phyloP scores from a whole-genome alignment of 2,888 invertebrate species.

The Polyploca ridens region DNA sequence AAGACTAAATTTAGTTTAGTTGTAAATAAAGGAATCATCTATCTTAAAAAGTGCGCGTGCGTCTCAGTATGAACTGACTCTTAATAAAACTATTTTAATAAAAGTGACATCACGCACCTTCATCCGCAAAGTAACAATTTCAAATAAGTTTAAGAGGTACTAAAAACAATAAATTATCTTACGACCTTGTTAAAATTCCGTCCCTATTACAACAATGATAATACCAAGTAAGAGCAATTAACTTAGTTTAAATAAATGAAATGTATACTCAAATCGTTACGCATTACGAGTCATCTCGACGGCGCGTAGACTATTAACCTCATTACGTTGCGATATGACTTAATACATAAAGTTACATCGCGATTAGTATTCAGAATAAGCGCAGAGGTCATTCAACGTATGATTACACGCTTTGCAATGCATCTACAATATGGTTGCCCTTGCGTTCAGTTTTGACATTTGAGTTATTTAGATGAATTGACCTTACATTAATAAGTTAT shows the following conservation, averaged over 20 bases:
- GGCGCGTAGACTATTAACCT: background rate
- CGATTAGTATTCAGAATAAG: slow-evolving; percentile 28
- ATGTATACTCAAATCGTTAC: background rate
- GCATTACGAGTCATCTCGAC: background rate
- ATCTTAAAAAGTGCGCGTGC: too few species aligned
- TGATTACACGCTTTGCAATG: slow-evolving; percentile 10
- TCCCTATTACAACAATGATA: slow-evolving; percentile 1
- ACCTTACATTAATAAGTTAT: too few species aligned
- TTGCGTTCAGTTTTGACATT: slow-evolving; percentile 10
- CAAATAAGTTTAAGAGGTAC: background rate
- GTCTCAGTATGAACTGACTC: too few species aligned
- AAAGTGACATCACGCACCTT: too few species aligned
- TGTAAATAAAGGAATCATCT: too few species aligned
- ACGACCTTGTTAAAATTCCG: background rate
- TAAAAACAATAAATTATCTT: background rate
- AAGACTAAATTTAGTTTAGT: too few species aligned
- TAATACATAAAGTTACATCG: slow-evolving; percentile 17
- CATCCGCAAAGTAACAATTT: background rate
- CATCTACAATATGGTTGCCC: background rate
- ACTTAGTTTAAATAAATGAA: background rate
- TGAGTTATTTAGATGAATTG: background rate
- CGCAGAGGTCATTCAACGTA: slow-evolving; percentile 35
- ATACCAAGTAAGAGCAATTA: background rate
- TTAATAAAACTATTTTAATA: too few species aligned
- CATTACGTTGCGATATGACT: background rate